A percentile compares a stretch with the other conserved stretches of the same genome.
These are phyloP conservation scores for Melanophora roralis DNA, from an alignment of 2,888 invertebrate species.

Conservation along the genomic window DNA sequence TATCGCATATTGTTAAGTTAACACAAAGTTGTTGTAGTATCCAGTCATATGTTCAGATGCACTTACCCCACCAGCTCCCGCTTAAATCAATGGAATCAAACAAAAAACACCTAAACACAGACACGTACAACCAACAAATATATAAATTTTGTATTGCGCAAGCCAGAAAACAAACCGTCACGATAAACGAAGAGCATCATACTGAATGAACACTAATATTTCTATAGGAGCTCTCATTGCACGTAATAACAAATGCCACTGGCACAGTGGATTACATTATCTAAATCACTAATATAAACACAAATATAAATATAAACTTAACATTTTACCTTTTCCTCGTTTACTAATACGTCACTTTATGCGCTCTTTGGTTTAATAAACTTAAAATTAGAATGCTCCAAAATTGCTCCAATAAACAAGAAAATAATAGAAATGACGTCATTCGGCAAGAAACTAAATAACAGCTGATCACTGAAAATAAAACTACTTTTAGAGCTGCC, in stretches of 20 bases:
- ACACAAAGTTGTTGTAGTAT: slow-evolving; percentile 8
- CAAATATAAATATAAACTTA: not conserved
- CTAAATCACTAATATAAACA: not conserved
- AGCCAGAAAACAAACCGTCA: slow-evolving; percentile 52
- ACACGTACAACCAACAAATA: not conserved
- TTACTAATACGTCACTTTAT: slow-evolving; percentile 48
- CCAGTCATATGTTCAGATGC: slow-evolving; percentile 47
- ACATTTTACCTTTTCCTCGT: not conserved
- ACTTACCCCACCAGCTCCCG: slow-evolving; percentile 39
- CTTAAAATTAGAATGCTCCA: slow-evolving; percentile 17
- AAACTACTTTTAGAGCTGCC: no score
- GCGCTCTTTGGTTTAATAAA: no score
- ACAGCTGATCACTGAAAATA: slow-evolving; percentile 32
- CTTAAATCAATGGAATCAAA: not conserved
- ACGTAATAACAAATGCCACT: no score
- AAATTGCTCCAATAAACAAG: not conserved
- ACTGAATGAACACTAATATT: slow-evolving; percentile 34
- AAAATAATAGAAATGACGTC: not conserved
- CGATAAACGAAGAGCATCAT: slow-evolving; percentile 52
- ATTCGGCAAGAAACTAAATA: not conserved
- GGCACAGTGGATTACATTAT: slow-evolving; percentile 41
- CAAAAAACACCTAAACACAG: not conserved
- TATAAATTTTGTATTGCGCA: slow-evolving; percentile 52
- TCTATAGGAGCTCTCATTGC: slow-evolving; percentile 32
- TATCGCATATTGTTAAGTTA: slow-evolving; percentile 14